Percentiles rank a stretch among this genome's conserved stretches.
These are phyloP conservation scores for Drosophila koepferae DNA, from an alignment of 2,888 invertebrate genomes.

Conservation along the genomic window DNA sequence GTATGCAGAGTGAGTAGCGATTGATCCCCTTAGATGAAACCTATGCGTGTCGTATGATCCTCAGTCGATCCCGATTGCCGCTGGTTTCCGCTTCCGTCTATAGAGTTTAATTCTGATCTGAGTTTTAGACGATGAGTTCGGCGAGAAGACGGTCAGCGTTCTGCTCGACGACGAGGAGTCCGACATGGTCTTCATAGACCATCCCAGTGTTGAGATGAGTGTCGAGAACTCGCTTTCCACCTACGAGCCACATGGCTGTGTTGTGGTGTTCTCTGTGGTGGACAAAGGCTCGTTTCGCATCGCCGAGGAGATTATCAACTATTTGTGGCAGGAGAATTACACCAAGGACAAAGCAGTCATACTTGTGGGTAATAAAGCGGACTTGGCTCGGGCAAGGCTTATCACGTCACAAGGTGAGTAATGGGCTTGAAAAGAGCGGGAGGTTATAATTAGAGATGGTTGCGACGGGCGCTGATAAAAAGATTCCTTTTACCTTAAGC, in stretches of 20 bases:
- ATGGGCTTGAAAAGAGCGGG: not conserved
- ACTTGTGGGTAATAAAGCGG: slow-evolving; percentile 97
- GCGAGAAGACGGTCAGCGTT: slow-evolving; percentile 96
- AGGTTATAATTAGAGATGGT: slow-evolving; percentile 21
- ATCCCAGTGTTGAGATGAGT: slow-evolving; percentile 95
- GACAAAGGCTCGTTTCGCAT: slow-evolving; percentile 92
- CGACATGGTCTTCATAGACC: slow-evolving; percentile 95
- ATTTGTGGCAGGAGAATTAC: slow-evolving; percentile 93
- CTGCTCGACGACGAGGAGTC: slow-evolving; percentile 95
- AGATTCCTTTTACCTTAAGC: not conserved
- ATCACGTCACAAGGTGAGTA: slow-evolving; percentile 92
- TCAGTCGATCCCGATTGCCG: slow-evolving; percentile 53
- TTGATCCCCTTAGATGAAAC: slow-evolving; percentile 57
- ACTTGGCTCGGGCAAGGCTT: slow-evolving; percentile 93
- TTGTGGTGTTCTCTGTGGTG: slow-evolving; percentile 96
- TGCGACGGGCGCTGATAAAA: not conserved
- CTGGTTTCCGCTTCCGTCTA: slow-evolving; percentile 72
- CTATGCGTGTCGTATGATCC: slow-evolving; percentile 66
- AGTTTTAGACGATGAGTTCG: slow-evolving; percentile 95
- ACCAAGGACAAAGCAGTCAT: slow-evolving; percentile 94
- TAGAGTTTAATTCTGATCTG: slow-evolving; percentile 84
- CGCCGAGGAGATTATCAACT: slow-evolving; percentile 94
- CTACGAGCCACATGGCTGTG: slow-evolving; percentile 96
- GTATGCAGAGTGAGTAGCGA: slow-evolving; percentile 58
- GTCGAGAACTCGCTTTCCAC: slow-evolving; percentile 95